These are phyloP conservation scores for Drosophila quinaria DNA, from an alignment of 2,888 invertebrate species.

Conservation along the genomic window DNA sequence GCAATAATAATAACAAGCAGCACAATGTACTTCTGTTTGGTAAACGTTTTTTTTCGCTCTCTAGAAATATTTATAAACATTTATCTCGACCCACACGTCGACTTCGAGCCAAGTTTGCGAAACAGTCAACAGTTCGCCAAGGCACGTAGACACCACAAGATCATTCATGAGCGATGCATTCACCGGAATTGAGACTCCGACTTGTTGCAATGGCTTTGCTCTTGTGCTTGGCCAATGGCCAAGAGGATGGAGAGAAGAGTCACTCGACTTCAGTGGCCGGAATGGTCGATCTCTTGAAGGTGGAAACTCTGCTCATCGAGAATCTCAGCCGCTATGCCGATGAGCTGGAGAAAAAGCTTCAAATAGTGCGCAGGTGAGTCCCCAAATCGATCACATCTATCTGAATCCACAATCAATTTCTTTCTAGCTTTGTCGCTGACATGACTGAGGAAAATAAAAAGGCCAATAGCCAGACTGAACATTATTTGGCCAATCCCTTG, in stretches of 20 bases:
- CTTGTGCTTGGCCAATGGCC: constrained; percentile 18
- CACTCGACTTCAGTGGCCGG: constrained; percentile 80
- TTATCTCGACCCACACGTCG: constrained; percentile 51
- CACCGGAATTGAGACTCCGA: constrained; percentile 10
- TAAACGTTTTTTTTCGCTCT: constrained; percentile 25
- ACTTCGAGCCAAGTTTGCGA: constrained; percentile 33
- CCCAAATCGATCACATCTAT: fast-evolving
- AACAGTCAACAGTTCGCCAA: constrained; percentile 48
- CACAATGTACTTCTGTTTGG: constrained; percentile 10
- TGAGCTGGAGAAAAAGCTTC: constrained; percentile 72
- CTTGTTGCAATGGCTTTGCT: constrained; percentile 5
- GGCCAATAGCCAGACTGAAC: constrained; percentile 53
- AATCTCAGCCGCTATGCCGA: constrained; percentile 71
- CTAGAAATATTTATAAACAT: constrained; percentile 39
- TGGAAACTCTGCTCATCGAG: constrained; percentile 71
- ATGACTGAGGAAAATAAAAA: constrained; percentile 66
- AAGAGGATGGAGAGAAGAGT: constrained; percentile 57
- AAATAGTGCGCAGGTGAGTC: constrained; percentile 64
- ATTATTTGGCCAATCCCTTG: constrained; percentile 80
- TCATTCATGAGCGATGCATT: constrained; percentile 22
- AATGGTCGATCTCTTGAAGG: constrained; percentile 72
- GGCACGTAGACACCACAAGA: constrained; percentile 54
- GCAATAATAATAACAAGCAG: constrained; percentile 16
- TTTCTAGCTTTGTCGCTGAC: constrained; percentile 57
- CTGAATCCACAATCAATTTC: not conserved